Percentiles rank a stretch among this genome's conserved stretches.
phyloP scores from a whole-genome alignment of 2,113 vertebrate species.

The Centropus unirufus region DNA sequence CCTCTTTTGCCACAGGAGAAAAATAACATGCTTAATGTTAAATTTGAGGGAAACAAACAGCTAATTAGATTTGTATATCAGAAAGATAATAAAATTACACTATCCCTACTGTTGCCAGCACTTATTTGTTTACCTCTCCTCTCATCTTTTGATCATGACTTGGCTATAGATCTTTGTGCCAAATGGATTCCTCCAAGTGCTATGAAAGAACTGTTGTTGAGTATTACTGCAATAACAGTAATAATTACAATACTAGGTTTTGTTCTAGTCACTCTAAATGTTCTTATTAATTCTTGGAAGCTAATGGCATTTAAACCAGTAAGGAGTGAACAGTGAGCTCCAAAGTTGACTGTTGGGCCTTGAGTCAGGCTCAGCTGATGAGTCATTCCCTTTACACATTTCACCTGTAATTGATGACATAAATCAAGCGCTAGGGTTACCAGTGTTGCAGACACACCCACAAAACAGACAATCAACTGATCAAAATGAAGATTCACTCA shows the following conservation, averaged over 20 bases:
- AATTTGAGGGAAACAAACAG: neutral
- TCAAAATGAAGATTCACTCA: too few species aligned
- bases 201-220: neutral
- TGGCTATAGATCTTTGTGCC: neutral
- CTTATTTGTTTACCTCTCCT: neutral
- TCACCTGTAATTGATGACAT: neutral
- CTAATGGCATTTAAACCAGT: neutral
- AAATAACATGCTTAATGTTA: neutral
- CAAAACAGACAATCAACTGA: too few species aligned
- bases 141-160: neutral
- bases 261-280: slow-evolving; percentile 14
- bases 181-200: neutral
- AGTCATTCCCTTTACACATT: neutral
- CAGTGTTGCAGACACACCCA: too few species aligned
- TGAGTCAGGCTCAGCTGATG: neutral
- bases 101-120: neutral
- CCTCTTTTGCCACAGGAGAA: neutral
- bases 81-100: neutral
- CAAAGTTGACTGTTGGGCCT: neutral
- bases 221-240: neutral
- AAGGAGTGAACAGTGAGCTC: neutral
- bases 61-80: neutral
- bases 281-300: neutral
- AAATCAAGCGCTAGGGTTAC: neutral
- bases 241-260: neutral